Conservation (phyloP, 2,888 invertebrate species). For the Archaeoteleia sp. region DNA sequence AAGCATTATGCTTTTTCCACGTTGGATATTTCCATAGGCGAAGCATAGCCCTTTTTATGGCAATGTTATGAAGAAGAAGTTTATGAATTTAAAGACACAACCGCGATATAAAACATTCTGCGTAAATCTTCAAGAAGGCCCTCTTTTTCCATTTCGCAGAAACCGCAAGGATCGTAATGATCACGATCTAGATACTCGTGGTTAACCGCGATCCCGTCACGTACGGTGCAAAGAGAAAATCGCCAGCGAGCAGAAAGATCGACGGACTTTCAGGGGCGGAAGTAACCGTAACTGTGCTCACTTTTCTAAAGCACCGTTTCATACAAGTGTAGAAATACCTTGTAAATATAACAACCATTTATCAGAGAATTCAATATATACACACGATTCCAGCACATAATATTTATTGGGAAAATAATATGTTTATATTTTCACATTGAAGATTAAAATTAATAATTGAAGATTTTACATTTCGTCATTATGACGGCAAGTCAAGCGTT, state of each 20-base stretch:
- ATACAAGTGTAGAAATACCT: no score
- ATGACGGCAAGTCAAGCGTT: no score
- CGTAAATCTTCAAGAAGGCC: constrained; percentile 44
- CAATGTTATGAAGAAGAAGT: constrained; percentile 37
- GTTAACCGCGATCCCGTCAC: constrained; percentile 57
- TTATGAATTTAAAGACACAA: constrained; percentile 51
- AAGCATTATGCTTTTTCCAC: no score
- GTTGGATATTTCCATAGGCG: constrained; percentile 15
- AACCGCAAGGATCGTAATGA: constrained; percentile 55
- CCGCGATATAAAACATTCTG: constrained; percentile 48
- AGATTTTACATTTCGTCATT: no score
- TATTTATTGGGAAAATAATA: no score
- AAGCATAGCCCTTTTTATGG: constrained; percentile 41
- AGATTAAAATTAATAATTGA: no score
- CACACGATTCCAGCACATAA: no score
- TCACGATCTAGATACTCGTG: constrained; percentile 56
- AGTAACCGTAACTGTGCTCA: constrained; percentile 17
- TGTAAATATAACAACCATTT: no score
- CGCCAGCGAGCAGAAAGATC: constrained; percentile 25
- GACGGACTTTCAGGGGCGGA: constrained; percentile 52
- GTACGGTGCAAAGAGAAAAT: constrained; percentile 52
- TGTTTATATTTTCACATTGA: no score
- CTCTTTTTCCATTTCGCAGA: constrained; percentile 55
- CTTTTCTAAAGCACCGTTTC: no score
- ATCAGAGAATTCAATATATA: no score